Base-by-base conservation (phyloP, 2,888 invertebrate genomes). In the Hypsopygia costalis region DNA sequence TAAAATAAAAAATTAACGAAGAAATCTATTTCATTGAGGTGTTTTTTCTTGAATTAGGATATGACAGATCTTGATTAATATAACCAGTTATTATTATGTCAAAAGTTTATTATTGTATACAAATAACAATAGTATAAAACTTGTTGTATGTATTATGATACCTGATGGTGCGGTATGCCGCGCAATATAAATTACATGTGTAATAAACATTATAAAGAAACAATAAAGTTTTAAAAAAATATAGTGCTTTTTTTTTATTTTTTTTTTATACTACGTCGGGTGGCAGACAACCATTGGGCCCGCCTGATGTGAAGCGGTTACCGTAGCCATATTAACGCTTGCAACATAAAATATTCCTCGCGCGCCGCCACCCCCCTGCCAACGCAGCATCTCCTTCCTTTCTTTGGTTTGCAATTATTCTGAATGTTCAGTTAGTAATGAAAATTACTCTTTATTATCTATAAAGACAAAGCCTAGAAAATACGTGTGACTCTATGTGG, bases 81-180 rank as follows among this genome's bases (percentile, higher is more conserved):
- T 85, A 81, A 80, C 76, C 81, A 86, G 87, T 87, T 87, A 87
- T 81, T 69, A 81, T 80, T 81, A 81, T 81, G 77, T 83, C 78
- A 72, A 74, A 85, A 78, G 82, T 87, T 87, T 87, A 87, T 86
- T 81, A 85, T 83, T 83, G 81, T 87, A 82, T 81, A 83, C 85
- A 82, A 77, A 63, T 86, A 83, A 85, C 80, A 81, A 83, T 85
- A 85, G 81, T 69, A 73, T 76, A 72, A 77, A 74, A 80, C 69
- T 85, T 85, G 86, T 87, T 87, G 83, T 85, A 83, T 80, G 83
- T 82, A 85, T 74, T 68, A 81, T 67, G 65, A 65, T 79, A 81
- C 66, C 68, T 62, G 66, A 69, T 53, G 69, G 73, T 68, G 81
- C 76, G 62, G 58, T 55, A 56, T 52, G 57, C 61, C 65, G 77